phyloP scores from a whole-genome alignment of 2,797 vertebrate species.

The Sus cebifrons region DNA sequence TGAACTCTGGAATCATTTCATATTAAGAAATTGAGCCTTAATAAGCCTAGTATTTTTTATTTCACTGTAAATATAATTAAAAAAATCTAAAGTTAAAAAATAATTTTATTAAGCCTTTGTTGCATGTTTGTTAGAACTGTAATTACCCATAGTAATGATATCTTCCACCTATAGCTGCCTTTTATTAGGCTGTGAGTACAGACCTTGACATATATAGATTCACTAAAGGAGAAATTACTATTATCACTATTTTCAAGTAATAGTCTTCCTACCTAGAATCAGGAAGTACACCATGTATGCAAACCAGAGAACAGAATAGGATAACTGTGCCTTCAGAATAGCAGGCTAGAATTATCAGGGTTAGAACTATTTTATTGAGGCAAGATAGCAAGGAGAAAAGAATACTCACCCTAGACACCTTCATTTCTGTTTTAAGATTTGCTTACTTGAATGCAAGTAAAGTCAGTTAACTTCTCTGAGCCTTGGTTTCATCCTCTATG shows the following conservation, averaged over 20 bases:
- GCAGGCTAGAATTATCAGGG: background rate
- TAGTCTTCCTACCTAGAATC: background rate
- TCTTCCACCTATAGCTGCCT: slow-evolving; percentile 6
- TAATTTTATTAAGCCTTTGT: slow-evolving; percentile 62
- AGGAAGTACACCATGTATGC: background rate
- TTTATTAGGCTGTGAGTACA: slow-evolving; percentile 23
- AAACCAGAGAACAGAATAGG: background rate
- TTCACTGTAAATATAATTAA: background rate
- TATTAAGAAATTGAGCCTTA: slow-evolving; percentile 52
- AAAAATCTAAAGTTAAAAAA: slow-evolving; percentile 27
- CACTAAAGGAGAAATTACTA: background rate
- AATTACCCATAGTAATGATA: background rate
- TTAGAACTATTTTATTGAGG: background rate
- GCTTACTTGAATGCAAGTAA: background rate
- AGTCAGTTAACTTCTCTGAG: background rate
- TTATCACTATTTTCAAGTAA: background rate
- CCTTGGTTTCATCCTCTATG: slow-evolving; percentile 2
- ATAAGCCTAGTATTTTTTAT: slow-evolving; percentile 20
- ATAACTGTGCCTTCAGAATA: background rate
- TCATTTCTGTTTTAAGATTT: background rate
- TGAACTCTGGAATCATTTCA: slow-evolving; percentile 32
- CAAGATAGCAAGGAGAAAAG: background rate
- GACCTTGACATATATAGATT: background rate
- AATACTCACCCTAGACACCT: background rate
- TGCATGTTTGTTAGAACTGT: background rate